Conservation (phyloP, 2,888 invertebrate species). For the Elgonia sp. region DNA sequence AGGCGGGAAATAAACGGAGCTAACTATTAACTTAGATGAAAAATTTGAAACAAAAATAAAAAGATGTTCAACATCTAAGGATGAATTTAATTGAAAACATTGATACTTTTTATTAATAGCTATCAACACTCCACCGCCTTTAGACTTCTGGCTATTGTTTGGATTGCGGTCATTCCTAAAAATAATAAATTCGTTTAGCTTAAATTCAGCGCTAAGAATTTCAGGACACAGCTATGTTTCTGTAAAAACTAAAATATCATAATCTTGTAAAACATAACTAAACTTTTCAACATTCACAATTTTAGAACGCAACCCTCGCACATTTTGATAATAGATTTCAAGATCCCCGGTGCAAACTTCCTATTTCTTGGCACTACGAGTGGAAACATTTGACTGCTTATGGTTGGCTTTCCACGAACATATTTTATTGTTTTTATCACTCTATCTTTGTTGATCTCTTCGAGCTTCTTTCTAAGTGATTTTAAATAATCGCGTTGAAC, state of each 20-base stretch:
- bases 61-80: constrained; percentile 8
- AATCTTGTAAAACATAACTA: constrained; percentile 16
- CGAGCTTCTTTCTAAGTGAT: too few relatives aligned
- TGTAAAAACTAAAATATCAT: constrained; percentile 21
- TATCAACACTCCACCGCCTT: constrained; percentile 36
- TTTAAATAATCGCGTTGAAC: not conserved
- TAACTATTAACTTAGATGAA: not conserved
- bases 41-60: not conserved
- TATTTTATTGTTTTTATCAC: constrained; percentile 16
- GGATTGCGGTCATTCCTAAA: constrained; percentile 18
- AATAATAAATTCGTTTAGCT: not conserved
- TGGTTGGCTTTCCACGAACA: not conserved
- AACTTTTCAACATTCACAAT: not conserved
- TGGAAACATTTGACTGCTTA: not conserved
- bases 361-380: too few relatives aligned
- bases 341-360: not conserved
- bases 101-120: constrained; percentile 26
- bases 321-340: constrained; percentile 38
- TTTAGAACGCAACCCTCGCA: constrained; percentile 6
- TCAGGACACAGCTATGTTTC: constrained; percentile 22
- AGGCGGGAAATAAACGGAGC: not conserved
- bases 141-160: not conserved
- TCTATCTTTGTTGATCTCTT: too few relatives aligned
- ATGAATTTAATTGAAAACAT: not conserved
- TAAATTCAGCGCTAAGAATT: not conserved